Conservation (phyloP, 2,113 vertebrate species). For the Neomonachus schauinslandi region DNA sequence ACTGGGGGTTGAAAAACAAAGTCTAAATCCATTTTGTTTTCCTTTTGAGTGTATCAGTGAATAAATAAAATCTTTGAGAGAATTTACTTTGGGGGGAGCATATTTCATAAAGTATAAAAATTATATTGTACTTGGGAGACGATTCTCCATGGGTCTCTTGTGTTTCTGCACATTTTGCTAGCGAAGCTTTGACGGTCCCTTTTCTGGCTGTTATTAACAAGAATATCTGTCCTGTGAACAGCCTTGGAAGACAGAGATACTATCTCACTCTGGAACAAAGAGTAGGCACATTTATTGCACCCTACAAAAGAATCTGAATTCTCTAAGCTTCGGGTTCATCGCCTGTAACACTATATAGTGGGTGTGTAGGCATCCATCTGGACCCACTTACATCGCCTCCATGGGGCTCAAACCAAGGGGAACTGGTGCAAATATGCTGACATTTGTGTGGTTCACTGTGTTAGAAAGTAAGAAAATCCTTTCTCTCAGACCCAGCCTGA, state of each 20-base stretch:
- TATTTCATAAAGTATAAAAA: neutral
- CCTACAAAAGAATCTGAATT: neutral
- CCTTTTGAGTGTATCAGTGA: neutral
- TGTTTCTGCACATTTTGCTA: neutral
- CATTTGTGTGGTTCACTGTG: neutral
- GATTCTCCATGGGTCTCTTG: neutral
- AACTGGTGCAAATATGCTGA: neutral
- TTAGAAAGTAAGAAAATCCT: neutral
- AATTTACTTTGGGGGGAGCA: neutral
- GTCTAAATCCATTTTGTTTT: neutral
- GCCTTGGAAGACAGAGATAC: neutral
- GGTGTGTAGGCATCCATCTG: neutral
- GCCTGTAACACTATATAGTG: neutral
- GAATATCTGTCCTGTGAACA: neutral
- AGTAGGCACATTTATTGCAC: neutral
- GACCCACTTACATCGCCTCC: accelerated
- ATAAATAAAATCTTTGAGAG: neutral
- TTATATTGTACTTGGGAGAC: neutral
- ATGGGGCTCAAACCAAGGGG: neutral
- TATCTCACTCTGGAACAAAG: neutral
- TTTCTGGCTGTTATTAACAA: neutral
- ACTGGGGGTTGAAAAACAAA: neutral
- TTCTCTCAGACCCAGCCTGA: neutral
- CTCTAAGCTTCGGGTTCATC: neutral
- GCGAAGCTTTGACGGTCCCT: neutral